Base-by-base conservation (phyloP, 2,888 invertebrate genomes). In the Limnephilus auricula region DNA sequence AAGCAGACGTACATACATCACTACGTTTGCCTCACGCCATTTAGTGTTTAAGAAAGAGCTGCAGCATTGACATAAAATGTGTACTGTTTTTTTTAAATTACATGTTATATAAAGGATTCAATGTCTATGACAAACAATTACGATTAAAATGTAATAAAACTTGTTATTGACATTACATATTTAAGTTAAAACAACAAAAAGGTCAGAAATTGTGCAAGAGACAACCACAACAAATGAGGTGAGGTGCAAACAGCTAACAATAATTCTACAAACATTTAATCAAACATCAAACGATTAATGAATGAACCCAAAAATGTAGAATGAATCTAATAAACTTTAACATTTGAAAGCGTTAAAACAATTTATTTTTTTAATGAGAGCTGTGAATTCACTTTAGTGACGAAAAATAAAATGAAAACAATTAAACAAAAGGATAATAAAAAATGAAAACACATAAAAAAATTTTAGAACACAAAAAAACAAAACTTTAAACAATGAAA, bases 381-480 rank as follows among this genome's bases (percentile, higher is more conserved):
- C 82, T 34, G 82, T 82, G 82, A 82, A 82, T 37, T 37, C 15
- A 34, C 34, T 82, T 82, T 18, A 82, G 80, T 25, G 32, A 82
- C 34, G 12, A 82, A 78, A 65, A 78, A 37, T 86, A 85, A n/a
- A 86, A 83, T 6, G 31, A 78, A 80, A 84, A 85, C 79, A 65
- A 91, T n/a, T 32, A 84, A 90, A 90, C 50, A 40, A 50, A 85
- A 85, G 15, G 30, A 79, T 18, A 79, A 84, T 37, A 65, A 30
- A 89, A 85, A 45, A 45, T 15, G 25, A 37, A n/a, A 83, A 80
- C 32, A 80, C 31, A 40, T 40, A 34, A 82, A 82, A 82, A 34
- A n/a, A 82, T 32, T 65, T 65, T 65, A 65, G 9, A n/a, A 65
- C 6, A 65, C 65, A 65, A 65, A 65, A 25, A 65, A 65, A 65